Conservation (phyloP, 2,797 vertebrate genomes). For the Buceros bicornis region DNA sequence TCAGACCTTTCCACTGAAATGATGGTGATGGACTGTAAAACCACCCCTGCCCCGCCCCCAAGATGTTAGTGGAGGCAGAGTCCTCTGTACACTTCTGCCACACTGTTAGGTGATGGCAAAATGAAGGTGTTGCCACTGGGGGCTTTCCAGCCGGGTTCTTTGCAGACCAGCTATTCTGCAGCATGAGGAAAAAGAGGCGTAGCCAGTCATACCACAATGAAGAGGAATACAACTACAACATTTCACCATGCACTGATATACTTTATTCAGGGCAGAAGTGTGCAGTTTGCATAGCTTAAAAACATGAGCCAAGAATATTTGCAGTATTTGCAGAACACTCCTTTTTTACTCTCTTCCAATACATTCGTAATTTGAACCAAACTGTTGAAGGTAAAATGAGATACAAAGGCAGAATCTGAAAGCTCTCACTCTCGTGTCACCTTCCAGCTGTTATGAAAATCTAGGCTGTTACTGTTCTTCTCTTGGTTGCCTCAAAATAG, state of each 20-base stretch:
- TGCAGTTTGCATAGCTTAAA: conserved; percentile 10
- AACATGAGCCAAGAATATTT: background rate
- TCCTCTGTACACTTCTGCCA: background rate
- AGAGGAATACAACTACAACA: background rate
- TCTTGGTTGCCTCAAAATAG: conserved; percentile 30
- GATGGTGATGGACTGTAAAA: background rate
- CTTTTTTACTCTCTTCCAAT: background rate
- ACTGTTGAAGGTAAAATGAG: conserved; percentile 5
- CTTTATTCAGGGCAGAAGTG: conserved; percentile 20
- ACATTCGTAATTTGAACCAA: background rate
- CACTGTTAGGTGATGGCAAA: background rate
- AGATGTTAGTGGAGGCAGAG: background rate
- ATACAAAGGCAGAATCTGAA: background rate
- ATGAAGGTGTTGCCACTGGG: background rate
- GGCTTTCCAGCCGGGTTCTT: background rate
- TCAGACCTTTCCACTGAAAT: background rate
- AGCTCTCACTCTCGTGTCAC: background rate
- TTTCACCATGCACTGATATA: background rate
- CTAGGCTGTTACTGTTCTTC: conserved; percentile 33
- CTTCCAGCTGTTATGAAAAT: background rate
- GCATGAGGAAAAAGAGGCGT: background rate
- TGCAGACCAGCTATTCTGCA: background rate
- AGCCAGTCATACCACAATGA: background rate
- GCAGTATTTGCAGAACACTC: background rate
- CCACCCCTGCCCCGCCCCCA: background rate